Percentiles rank a stretch among this genome's conserved stretches.
Conservation (phyloP, 1,140 invertebrate species). For the Drosophila subobscura region DNA sequence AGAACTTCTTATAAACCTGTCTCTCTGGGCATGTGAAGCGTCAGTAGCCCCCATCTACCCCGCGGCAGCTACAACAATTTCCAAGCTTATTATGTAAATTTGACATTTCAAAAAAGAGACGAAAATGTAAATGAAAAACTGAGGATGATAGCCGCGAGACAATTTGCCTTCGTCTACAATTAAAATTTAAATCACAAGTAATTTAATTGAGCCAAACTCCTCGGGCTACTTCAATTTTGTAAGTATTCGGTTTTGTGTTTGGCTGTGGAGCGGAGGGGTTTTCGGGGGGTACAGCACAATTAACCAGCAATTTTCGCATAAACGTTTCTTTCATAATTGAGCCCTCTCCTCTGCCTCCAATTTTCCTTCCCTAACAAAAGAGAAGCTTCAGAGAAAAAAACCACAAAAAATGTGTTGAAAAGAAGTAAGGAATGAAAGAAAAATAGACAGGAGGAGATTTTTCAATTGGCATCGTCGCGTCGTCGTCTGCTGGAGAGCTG, state of each 20-base stretch:
- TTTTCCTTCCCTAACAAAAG: constrained; percentile 40
- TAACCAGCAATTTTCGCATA: constrained; percentile 81
- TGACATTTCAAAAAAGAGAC: constrained; percentile 14
- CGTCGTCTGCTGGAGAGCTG: constrained; percentile 34
- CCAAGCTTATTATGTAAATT: constrained; percentile 78
- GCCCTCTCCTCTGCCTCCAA: constrained; percentile 6
- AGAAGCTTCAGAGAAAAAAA: constrained; percentile 40
- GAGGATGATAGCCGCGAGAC: constrained; percentile 62
- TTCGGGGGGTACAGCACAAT: constrained; percentile 51
- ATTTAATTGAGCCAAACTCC: constrained; percentile 77
- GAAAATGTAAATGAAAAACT: constrained; percentile 42
- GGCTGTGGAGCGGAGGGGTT: constrained; percentile 13
- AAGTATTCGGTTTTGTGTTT: constrained; percentile 1
- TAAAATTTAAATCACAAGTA: constrained; percentile 81
- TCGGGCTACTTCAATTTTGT: constrained; percentile 51
- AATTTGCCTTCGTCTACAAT: constrained; percentile 69
- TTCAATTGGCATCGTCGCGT: constrained; percentile 71
- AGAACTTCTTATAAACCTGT: constrained; percentile 74
- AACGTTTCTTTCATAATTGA: constrained; percentile 73
- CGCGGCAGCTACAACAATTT: constrained; percentile 47
- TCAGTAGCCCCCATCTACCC: constrained; percentile 14
- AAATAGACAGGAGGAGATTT: constrained; percentile 52
- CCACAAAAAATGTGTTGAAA: constrained; percentile 44
- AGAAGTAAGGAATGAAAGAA: constrained; percentile 20
- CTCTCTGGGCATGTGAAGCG: constrained; percentile 61